Evolutionary conservation across 2,888 invertebrate species (phyloP).

Genomic region (Lypha dubia): DNA sequence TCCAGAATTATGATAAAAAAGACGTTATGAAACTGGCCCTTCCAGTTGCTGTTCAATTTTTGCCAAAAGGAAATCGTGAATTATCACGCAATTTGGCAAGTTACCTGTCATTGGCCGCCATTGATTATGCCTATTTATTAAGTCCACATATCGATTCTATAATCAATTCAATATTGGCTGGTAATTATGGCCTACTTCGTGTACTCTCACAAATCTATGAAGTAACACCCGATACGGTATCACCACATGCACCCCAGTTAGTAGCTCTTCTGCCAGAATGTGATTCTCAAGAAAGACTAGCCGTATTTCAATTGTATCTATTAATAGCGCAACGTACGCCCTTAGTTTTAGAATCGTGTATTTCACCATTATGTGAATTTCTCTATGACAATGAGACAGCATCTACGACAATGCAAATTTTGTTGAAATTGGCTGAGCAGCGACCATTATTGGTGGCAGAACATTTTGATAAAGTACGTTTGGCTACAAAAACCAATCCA

Average conservation of each 20-base stretch:
- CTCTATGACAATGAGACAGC: conserved; percentile 86
- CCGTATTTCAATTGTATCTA: conserved; percentile 91
- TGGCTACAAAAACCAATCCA: conserved; percentile 87
- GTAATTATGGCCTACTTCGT: conserved; percentile 93
- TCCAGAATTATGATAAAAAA: conserved; percentile 86
- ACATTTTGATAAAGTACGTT: conserved; percentile 88
- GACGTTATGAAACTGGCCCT: conserved; percentile 87
- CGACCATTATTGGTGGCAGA: conserved; percentile 89
- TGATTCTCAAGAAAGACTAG: conserved; percentile 93
- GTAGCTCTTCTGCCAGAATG: conserved; percentile 90
- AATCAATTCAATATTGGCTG: conserved; percentile 94
- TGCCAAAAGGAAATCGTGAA: conserved; percentile 95
- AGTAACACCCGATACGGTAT: conserved; percentile 93
- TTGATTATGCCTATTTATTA: conserved; percentile 93
- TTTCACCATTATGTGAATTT: conserved; percentile 92
- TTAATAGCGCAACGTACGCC: conserved; percentile 92
- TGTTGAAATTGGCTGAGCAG: conserved; percentile 89
- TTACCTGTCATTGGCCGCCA: conserved; percentile 95
- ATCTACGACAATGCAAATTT: conserved; percentile 88
- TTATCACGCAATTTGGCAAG: conserved; percentile 95
- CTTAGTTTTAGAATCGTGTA: conserved; percentile 90
- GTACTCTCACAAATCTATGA: conserved; percentile 95
- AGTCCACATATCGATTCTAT: conserved; percentile 95
- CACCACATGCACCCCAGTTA: conserved; percentile 92
- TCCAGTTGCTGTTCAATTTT: conserved; percentile 95